Base-by-base conservation (phyloP, 1,140 invertebrate genomes). In the Palaemon carinicauda region DNA sequence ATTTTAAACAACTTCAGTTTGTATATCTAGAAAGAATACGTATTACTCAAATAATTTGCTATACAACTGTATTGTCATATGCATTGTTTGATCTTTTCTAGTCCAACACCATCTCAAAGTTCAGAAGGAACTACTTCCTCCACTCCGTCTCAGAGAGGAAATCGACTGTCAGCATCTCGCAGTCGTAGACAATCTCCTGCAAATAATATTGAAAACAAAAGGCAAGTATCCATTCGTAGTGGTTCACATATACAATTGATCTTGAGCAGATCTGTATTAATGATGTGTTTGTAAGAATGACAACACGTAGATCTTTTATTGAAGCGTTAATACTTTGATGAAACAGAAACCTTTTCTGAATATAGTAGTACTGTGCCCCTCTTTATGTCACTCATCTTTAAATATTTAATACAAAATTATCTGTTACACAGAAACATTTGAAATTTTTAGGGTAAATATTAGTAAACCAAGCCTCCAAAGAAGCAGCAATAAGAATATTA, bases 91-190 rank as follows among this genome's bases (percentile, higher is more conserved):
- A 60, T 82, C n/a, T 54, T 27, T 74, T 56, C 21, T 78, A 89
- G 89, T 53, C 89, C 89, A 50, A 89, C 87, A 21, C 89, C 89
- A 50, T 89, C 89, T 5, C 89, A 89, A 29, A 89, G 89, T 53
- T 89, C 89, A 10, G 89, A 89, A 82, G 89, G 89, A n/a, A 88
- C 89, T 27, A 84, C 81, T 53, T 88, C 87, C 29, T 89, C 89
- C 21, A 89, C 89, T 21, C 83, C 86, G 17, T 89, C 89, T 51
- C 89, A 89, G 73, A 79, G 89, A 7, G 80, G 89, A 56, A 82
- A 87, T n/a, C 60, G 87, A 7, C 41, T 84, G 33, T 80, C 80
- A 3, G 54, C 78, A 1, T 81, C 86, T n/a, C 87, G 75, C 81
- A 88, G 82, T 74, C 74, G 87, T 9, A 24, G 82, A 19, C 87